Base-by-base conservation (phyloP, 2,888 invertebrate species). In the Atrina japonica region DNA sequence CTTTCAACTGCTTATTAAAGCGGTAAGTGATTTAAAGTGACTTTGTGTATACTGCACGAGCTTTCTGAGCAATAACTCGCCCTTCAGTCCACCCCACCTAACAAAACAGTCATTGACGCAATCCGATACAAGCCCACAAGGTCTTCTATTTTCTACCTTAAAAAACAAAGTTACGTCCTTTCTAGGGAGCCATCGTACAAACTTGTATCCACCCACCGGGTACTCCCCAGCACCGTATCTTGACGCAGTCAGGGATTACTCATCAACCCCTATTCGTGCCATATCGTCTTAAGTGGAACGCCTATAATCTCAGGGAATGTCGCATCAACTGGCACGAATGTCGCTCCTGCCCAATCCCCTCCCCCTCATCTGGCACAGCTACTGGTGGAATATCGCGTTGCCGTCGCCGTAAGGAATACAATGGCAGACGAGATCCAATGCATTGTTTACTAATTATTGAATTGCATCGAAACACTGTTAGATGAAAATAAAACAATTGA, bases 401-500 rank as follows among this genome's bases (percentile, higher is more conserved):
- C 52, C 18, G 9, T 52, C 5, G 52, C 52, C 11, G 52, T 52
- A 11, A 21, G 25, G 25, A 23, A 52, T 23, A 52, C 23, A 23
- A 52, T 52, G 52, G 21, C 52, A 52, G 52, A 25, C 25, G 52
- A 52, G 23, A 52, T 52, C 27, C 52, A 52, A 16, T 23, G 9
- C 52, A 52, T 52, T 23, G 52, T 52, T 25, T 52, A 18, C 14
- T 23, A 52, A 23, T 25, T 52, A 11, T 18, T 52, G 7, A 52
- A 25, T 25, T 52, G 52, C 25, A 52, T 52, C 18, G 52, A 52
- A 25, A 52, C 52, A 18, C 52, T 52, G 11, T 52, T 25, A 23
- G 52, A 52, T 52, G 52, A 52, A 52, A 52, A 52, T 25, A 52
- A 52, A 25, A 52, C n/a, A 52, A 52, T 16, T 52, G 16, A 52